These are phyloP conservation scores for Xiphias gladius DNA, from an alignment of 2,113 vertebrate genomes.

Conservation along the genomic window DNA sequence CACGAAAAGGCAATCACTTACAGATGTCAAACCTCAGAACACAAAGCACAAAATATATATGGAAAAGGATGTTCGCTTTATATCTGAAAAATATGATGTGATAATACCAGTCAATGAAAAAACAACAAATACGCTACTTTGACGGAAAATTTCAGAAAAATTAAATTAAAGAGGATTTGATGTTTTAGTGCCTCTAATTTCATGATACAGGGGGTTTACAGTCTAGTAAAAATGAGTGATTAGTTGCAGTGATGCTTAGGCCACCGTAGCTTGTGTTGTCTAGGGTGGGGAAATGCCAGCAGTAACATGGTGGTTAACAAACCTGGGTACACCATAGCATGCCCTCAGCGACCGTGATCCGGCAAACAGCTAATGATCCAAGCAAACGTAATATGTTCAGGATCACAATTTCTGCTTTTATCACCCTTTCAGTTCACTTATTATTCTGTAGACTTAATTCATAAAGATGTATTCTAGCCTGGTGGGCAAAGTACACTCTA, in stretches of 20 bases:
- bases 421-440: neutral
- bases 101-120: no score
- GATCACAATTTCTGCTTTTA: no score
- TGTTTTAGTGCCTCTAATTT: neutral
- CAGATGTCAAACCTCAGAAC: no score
- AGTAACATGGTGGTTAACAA: neutral
- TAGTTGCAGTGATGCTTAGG: no score
- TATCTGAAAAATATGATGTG: no score
- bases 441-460: neutral
- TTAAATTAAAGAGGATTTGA: neutral
- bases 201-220: neutral
- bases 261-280: no score
- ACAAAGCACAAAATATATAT: no score
- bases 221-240: no score
- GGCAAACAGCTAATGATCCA: neutral
- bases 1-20: no score
- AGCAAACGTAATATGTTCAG: neutral
- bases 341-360: neutral
- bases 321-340: neutral
- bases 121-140: no score
- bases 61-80: no score
- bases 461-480: slow-evolving; percentile 6
- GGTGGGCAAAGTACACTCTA: neutral
- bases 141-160: no score
- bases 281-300: neutral